Percentiles rank a stretch among this genome's conserved stretches.
These are phyloP conservation scores for Dynastes tityus DNA, from an alignment of 2,888 invertebrate genomes.

Conservation along the genomic window DNA sequence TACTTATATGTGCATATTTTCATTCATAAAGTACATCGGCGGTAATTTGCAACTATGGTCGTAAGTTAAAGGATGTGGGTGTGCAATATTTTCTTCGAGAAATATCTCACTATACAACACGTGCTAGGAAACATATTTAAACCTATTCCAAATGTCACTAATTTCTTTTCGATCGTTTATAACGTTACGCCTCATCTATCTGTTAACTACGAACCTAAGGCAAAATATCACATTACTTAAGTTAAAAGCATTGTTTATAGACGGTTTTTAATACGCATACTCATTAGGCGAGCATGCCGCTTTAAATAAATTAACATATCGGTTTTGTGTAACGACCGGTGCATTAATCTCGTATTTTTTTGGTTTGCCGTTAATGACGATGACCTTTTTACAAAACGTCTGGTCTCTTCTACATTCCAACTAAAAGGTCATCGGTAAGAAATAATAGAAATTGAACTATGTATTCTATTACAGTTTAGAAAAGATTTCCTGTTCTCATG, in stretches of 20 bases:
- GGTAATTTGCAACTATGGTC: conserved; percentile 5
- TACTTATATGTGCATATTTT: conserved; percentile 4
- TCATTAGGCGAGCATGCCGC: conserved; percentile 28
- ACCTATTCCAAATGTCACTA: conserved; percentile 53
- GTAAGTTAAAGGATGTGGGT: not conserved
- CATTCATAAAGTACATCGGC: conserved; percentile 20
- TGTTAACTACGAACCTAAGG: conserved; percentile 53
- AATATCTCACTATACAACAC: conserved; percentile 15
- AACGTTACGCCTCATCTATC: conserved; percentile 55
- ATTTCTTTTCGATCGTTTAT: conserved; percentile 52
- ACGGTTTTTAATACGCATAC: conserved; percentile 38
- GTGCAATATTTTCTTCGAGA: conserved; percentile 10
- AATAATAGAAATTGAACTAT: not conserved
- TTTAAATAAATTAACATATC: conserved; percentile 36
- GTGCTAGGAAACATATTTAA: conserved; percentile 48
- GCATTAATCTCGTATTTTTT: conserved; percentile 31
- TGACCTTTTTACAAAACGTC: conserved; percentile 20
- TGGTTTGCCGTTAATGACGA: conserved; percentile 1
- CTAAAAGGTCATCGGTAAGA: not conserved
- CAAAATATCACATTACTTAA: conserved; percentile 39
- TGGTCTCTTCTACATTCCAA: not conserved
- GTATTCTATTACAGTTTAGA: too few relatives aligned
- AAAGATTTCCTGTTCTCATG: too few relatives aligned
- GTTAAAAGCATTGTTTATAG: conserved; percentile 45
- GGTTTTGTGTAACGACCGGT: conserved; percentile 18